Evolutionary conservation across 2,888 invertebrate genomes (phyloP).

Genomic region (Tiphia femorata): DNA sequence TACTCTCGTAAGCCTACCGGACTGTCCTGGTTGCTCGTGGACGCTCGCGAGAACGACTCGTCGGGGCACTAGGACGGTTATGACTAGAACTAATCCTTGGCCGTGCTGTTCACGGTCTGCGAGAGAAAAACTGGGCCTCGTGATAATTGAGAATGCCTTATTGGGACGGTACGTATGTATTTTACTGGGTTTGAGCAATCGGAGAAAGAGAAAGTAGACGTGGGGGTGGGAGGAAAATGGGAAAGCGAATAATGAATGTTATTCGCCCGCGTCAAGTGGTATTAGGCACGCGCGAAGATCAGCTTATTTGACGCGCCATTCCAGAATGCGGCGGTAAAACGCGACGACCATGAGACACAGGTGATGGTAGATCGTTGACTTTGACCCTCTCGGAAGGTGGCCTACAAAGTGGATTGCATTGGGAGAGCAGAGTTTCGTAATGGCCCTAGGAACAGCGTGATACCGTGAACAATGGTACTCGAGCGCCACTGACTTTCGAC

Average conservation of each 20-base stretch:
- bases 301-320: too few relatives aligned
- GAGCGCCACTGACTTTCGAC: slow-evolving; percentile 28
- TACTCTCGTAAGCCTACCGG: too few relatives aligned
- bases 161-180: too few relatives aligned
- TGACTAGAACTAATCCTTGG: slow-evolving; percentile 51
- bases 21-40: too few relatives aligned
- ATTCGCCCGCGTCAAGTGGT: too few relatives aligned
- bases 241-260: too few relatives aligned
- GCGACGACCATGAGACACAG: not conserved
- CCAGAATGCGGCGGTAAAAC: not conserved
- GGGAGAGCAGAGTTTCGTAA: too few relatives aligned
- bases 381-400: not conserved
- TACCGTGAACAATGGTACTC: slow-evolving; percentile 25
- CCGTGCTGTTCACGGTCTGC: slow-evolving; percentile 9
- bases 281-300: too few relatives aligned
- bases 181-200: slow-evolving; percentile 5
- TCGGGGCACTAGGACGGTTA: slow-evolving; percentile 24
- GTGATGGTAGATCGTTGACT: not conserved
- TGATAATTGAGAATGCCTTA: slow-evolving; percentile 40
- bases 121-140: slow-evolving; percentile 35
- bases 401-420: too few relatives aligned
- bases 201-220: slow-evolving; percentile 14
- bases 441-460: slow-evolving; percentile 15
- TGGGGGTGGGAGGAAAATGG: not conserved
- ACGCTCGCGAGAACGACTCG: too few relatives aligned